Evolutionary conservation across 1,140 invertebrate genomes (phyloP).

Genomic region (Trypoxylus dichotomus): DNA sequence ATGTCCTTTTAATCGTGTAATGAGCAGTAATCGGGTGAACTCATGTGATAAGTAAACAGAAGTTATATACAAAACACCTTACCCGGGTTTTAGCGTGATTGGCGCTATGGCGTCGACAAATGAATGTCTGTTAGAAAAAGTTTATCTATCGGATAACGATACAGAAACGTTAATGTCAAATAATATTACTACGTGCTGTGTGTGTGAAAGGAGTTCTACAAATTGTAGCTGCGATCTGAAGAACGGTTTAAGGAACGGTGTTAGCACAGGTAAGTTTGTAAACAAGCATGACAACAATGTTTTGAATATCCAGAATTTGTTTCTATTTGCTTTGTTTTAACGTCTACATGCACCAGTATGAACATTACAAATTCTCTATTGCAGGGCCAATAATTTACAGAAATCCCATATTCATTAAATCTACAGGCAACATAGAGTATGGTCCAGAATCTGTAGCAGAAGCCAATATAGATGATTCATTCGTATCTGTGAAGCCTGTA

Average conservation of each 20-base stretch:
- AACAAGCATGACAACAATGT: conserved; percentile 27
- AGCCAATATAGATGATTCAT: background rate
- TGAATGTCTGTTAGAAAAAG: conserved; percentile 18
- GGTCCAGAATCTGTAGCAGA: background rate
- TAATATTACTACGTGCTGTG: background rate
- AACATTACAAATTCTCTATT: background rate
- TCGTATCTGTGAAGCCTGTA: background rate
- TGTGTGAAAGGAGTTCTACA: conserved; percentile 21
- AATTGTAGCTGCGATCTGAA: conserved; percentile 16
- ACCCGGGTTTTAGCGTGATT: conserved; percentile 22
- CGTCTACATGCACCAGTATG: background rate
- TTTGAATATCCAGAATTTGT: background rate
- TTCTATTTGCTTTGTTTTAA: background rate
- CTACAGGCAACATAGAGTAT: background rate
- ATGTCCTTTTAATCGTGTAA: background rate
- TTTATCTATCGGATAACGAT: conserved; percentile 1
- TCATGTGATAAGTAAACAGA: background rate
- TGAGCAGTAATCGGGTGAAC: background rate
- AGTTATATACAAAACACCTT: conserved; percentile 24
- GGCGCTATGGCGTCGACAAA: conserved; percentile 27
- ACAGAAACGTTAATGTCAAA: background rate
- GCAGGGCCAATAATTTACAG: background rate
- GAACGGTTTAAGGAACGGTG: background rate
- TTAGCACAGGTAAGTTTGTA: conserved; percentile 23
- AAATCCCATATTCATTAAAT: conserved; percentile 21